Evolutionary conservation across 2,888 invertebrate species (phyloP).

Genomic region (Neria commutata): DNA sequence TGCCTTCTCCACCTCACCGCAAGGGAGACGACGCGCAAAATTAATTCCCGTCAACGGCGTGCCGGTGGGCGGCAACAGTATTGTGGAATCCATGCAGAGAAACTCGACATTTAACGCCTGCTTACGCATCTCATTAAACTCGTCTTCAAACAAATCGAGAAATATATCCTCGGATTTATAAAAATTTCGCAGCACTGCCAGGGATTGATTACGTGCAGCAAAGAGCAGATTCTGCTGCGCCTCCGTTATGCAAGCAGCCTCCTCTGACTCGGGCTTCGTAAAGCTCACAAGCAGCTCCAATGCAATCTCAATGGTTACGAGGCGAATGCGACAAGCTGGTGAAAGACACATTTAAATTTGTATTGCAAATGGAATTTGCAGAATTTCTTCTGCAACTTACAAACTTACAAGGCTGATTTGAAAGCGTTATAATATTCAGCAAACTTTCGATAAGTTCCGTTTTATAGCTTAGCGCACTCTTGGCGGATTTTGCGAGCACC

Average conservation of each 20-base stretch:
- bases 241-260: slow-evolving; percentile 58
- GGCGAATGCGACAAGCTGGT: slow-evolving; percentile 81
- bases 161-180: slow-evolving; percentile 98
- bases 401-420: slow-evolving; percentile 83
- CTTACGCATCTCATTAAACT: slow-evolving; percentile 91
- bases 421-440: slow-evolving; percentile 79
- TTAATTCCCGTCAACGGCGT: slow-evolving; percentile 96
- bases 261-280: slow-evolving; percentile 56
- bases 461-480: slow-evolving; percentile 75
- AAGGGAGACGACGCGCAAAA: slow-evolving; percentile 91
- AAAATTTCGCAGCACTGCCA: slow-evolving; percentile 84
- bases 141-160: slow-evolving; percentile 98
- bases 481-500: slow-evolving; percentile 70
- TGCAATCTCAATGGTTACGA: slow-evolving; percentile 90
- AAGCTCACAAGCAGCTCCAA: slow-evolving; percentile 79
- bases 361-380: neutral
- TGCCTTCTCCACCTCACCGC: slow-evolving; percentile 92
- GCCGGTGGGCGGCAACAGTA: slow-evolving; percentile 91
- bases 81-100: slow-evolving; percentile 94
- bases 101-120: slow-evolving; percentile 88
- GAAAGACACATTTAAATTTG: slow-evolving; percentile 21
- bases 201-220: slow-evolving; percentile 79
- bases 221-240: slow-evolving; percentile 67
- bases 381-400: neutral
- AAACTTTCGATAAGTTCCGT: slow-evolving; percentile 81